Evolutionary conservation across 2,888 invertebrate species (phyloP).

Genomic region (Lymantria dispar): DNA sequence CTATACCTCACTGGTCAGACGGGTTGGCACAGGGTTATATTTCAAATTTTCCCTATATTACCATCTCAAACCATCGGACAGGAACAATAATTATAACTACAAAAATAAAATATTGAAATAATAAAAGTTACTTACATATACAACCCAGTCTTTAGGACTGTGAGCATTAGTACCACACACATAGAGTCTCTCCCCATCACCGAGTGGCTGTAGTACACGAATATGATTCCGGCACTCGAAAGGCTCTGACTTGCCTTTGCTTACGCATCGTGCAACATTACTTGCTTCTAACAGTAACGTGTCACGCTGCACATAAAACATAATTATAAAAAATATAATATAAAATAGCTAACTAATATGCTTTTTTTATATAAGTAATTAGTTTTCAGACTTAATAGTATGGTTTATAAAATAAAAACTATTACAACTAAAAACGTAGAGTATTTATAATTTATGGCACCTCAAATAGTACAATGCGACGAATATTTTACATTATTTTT

Average conservation of each 20-base stretch:
- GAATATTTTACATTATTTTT: no score
- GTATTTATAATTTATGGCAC: no score
- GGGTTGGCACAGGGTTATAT: no score
- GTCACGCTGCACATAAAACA: constrained; percentile 63
- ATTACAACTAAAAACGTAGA: no score
- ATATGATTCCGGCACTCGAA: constrained; percentile 86
- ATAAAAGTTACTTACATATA: constrained; percentile 73
- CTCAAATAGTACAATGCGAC: no score
- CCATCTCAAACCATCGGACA: no score
- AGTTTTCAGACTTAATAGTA: no score
- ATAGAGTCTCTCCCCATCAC: constrained; percentile 83
- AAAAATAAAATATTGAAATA: not conserved
- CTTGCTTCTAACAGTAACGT: constrained; percentile 82
- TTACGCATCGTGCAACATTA: constrained; percentile 83
- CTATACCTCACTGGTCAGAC: no score
- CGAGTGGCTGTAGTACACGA: constrained; percentile 84
- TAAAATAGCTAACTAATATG: not conserved
- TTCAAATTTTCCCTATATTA: no score
- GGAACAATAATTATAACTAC: not conserved
- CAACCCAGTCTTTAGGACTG: constrained; percentile 84
- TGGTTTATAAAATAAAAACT: no score
- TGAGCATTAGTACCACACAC: constrained; percentile 86
- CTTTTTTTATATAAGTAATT: no score
- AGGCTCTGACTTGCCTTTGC: constrained; percentile 85
- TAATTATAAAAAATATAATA: not conserved